A percentile compares a stretch with the other conserved stretches of the same genome.
Conservation (phyloP, 2,888 invertebrate genomes). For the Callimorpha dominula region DNA sequence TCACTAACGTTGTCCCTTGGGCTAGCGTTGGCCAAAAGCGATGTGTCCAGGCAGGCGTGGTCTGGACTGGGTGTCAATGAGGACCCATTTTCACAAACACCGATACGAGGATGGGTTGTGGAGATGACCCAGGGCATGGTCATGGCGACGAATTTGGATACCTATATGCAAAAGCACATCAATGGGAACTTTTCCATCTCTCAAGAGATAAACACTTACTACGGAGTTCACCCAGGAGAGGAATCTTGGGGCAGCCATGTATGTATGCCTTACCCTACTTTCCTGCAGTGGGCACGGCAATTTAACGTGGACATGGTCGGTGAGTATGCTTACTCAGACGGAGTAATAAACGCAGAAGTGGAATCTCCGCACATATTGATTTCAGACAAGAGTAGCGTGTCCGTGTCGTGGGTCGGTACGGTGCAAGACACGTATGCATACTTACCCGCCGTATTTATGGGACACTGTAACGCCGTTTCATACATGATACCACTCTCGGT, state of each 20-base stretch:
- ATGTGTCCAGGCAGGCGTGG: slow-evolving; percentile 19
- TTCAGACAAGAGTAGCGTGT: background rate
- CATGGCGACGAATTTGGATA: background rate
- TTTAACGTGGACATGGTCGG: slow-evolving; percentile 12
- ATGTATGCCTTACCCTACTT: slow-evolving; percentile 16
- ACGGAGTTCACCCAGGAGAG: background rate
- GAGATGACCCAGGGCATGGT: slow-evolving; percentile 7
- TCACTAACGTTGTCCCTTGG: slow-evolving; percentile 19
- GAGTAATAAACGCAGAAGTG: slow-evolving; percentile 4
- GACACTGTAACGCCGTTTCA: background rate
- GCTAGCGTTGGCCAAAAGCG: slow-evolving; percentile 11
- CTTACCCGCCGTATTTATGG: slow-evolving; percentile 5
- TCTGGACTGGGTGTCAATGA: slow-evolving; percentile 16
- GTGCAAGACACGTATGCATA: background rate
- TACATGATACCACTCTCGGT: slow-evolving; percentile 3
- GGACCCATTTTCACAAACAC: slow-evolving; percentile 20
- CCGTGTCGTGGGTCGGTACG: slow-evolving; percentile 2
- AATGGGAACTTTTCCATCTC: slow-evolving; percentile 2
- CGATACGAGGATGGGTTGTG: slow-evolving; percentile 6
- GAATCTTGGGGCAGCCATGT: background rate
- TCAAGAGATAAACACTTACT: background rate
- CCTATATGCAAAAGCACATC: background rate
- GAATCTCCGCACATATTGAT: slow-evolving; percentile 2
- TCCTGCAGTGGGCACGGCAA: slow-evolving; percentile 7
- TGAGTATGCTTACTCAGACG: background rate